Conservation (phyloP, 2,888 invertebrate genomes). For the Trichopoda pennipes region DNA sequence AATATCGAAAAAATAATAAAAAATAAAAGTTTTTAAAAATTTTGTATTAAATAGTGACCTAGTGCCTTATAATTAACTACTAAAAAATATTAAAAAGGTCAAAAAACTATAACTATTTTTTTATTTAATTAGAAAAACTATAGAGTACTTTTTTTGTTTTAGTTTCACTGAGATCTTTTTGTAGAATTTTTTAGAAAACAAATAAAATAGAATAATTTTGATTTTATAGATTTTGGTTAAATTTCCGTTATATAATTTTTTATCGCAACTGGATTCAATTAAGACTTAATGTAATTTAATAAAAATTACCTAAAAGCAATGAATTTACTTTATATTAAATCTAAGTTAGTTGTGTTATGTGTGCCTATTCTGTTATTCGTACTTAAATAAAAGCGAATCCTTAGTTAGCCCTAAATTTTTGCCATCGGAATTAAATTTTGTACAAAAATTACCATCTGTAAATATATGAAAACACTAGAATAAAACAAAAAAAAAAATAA, state of each 20-base stretch:
- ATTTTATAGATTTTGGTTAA: neutral
- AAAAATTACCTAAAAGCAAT: neutral
- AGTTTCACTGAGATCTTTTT: constrained; percentile 55
- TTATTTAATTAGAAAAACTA: constrained; percentile 30
- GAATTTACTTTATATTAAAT: neutral
- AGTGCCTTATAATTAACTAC: too few relatives aligned
- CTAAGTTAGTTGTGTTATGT: neutral
- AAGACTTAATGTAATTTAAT: neutral
- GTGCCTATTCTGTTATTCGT: constrained; percentile 17
- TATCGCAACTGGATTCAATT: neutral
- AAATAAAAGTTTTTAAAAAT: too few relatives aligned
- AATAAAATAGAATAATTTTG: constrained; percentile 31
- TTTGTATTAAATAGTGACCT: too few relatives aligned
- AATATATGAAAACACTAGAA: constrained; percentile 14
- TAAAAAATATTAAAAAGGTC: too few relatives aligned
- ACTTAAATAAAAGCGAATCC: constrained; percentile 54
- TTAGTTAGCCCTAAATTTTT: constrained; percentile 10
- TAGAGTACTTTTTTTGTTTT: constrained; percentile 25
- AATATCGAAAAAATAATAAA: too few relatives aligned
- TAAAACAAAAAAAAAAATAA: neutral
- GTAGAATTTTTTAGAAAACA: constrained; percentile 1
- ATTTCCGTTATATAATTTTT: neutral
- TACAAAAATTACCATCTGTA: constrained; percentile 19
- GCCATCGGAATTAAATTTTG: neutral
- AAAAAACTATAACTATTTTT: too few relatives aligned